A percentile compares a stretch with the other conserved stretches of the same genome.
Evolutionary conservation across 1,140 invertebrate genomes (phyloP).

Genomic region (Tetranychus urticae): DNA sequence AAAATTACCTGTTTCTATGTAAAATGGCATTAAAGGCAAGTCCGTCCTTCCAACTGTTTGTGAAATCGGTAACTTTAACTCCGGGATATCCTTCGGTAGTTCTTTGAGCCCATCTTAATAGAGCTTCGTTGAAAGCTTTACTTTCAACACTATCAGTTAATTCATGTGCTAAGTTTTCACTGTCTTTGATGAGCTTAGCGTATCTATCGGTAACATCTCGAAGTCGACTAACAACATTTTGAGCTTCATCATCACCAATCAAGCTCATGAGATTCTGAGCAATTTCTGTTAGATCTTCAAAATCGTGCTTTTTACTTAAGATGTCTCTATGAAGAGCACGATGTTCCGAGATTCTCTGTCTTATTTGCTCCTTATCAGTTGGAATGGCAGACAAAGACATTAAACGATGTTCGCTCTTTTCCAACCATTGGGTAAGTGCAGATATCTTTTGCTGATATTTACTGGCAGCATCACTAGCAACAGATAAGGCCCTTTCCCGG

Average conservation of each 20-base stretch:
- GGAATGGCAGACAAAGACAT: constrained; percentile 68
- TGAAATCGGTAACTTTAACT: constrained; percentile 83
- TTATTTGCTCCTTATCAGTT: constrained; percentile 78
- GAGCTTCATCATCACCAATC: constrained; percentile 75
- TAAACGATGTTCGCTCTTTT: constrained; percentile 57
- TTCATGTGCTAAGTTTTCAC: constrained; percentile 49
- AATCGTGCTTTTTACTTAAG: constrained; percentile 52
- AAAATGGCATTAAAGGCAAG: constrained; percentile 94
- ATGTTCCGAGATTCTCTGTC: constrained; percentile 59
- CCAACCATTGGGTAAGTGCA: constrained; percentile 60
- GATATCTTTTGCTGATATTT: constrained; percentile 68
- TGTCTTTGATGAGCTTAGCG: constrained; percentile 54
- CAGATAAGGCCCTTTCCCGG: constrained; percentile 52
- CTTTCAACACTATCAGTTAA: constrained; percentile 62
- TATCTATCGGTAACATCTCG: constrained; percentile 61
- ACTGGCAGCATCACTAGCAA: constrained; percentile 59
- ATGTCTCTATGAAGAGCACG: constrained; percentile 62
- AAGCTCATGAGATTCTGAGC: constrained; percentile 62
- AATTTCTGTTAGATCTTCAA: constrained; percentile 63
- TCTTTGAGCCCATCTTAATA: constrained; percentile 79
- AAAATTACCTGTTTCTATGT: constrained; percentile 49
- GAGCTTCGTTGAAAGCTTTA: constrained; percentile 74
- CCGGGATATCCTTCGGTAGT: constrained; percentile 90
- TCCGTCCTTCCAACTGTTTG: constrained; percentile 87
- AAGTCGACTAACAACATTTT: constrained; percentile 52